Conservation (phyloP, 1,140 invertebrate species). For the Laupala kohalensis region DNA sequence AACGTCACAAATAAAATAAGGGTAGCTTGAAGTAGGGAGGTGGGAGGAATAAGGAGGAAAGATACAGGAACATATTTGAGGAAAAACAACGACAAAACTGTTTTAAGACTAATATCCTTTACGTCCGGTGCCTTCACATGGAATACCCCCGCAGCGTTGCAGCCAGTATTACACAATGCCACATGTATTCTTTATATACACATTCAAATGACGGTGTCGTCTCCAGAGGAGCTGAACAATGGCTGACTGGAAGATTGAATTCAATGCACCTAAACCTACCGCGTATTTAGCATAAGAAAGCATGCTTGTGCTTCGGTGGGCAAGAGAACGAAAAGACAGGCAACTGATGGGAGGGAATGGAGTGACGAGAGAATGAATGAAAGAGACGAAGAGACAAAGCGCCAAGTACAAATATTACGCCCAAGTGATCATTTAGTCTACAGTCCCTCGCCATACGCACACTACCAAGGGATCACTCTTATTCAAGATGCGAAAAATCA, state of each 20-base stretch:
- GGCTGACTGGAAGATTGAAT: background rate
- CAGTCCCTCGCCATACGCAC: too few relatives aligned
- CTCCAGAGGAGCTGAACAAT: background rate
- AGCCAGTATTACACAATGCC: background rate
- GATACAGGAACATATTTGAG: background rate
- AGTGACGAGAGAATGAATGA: too few relatives aligned
- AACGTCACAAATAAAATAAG: background rate
- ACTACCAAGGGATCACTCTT: too few relatives aligned
- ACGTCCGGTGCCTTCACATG: background rate
- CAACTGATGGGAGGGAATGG: too few relatives aligned
- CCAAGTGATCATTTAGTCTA: too few relatives aligned
- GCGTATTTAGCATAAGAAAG: background rate
- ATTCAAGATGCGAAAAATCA: too few relatives aligned
- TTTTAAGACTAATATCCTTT: background rate
- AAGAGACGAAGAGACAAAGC: too few relatives aligned
- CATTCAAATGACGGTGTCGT: background rate
- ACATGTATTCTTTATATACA: background rate
- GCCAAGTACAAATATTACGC: too few relatives aligned
- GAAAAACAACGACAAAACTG: too few relatives aligned
- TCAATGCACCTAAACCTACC: background rate
- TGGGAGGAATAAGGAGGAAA: too few relatives aligned
- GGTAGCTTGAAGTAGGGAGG: too few relatives aligned
- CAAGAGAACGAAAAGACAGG: too few relatives aligned
- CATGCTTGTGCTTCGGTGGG: background rate
- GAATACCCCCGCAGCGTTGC: background rate